These are phyloP conservation scores for Aythya baeri DNA, from an alignment of 2,113 vertebrate species.

Conservation along the genomic window DNA sequence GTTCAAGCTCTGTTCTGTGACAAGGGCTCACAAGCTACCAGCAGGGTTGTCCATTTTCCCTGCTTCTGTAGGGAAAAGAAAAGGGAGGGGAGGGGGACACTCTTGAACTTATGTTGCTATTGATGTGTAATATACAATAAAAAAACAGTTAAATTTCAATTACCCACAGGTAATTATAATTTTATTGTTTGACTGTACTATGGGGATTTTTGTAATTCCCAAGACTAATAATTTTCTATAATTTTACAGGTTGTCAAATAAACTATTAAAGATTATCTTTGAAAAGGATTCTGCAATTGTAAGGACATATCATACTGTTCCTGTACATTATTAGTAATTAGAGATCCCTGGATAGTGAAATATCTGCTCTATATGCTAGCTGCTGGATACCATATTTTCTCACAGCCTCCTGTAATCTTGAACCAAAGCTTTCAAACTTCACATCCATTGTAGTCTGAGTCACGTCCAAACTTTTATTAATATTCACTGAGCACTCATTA, in stretches of 20 bases:
- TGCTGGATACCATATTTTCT: constrained; percentile 74
- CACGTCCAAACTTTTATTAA: constrained; percentile 76
- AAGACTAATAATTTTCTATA: constrained; percentile 87
- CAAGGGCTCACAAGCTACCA: constrained; percentile 78
- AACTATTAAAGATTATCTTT: constrained; percentile 88
- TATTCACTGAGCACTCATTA: constrained; percentile 69
- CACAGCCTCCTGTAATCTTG: constrained; percentile 74
- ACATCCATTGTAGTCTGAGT: constrained; percentile 59
- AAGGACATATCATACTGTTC: constrained; percentile 84
- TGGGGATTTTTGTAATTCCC: constrained; percentile 85
- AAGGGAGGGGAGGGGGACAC: constrained; percentile 56
- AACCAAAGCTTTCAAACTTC: constrained; percentile 76
- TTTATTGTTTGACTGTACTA: constrained; percentile 85
- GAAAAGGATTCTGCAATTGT: constrained; percentile 84
- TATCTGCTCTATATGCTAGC: constrained; percentile 74
- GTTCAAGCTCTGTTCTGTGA: constrained; percentile 78
- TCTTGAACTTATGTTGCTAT: constrained; percentile 85
- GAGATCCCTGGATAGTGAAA: constrained; percentile 83
- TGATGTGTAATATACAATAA: constrained; percentile 86
- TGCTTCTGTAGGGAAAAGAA: constrained; percentile 71
- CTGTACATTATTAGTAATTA: constrained; percentile 84
- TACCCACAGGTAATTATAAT: constrained; percentile 87
- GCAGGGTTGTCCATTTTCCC: constrained; percentile 80
- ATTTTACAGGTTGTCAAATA: constrained; percentile 89
- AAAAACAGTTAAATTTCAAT: constrained; percentile 88